These are phyloP conservation scores for Stegana nigrithorax DNA, from an alignment of 2,888 invertebrate species.

Conservation along the genomic window DNA sequence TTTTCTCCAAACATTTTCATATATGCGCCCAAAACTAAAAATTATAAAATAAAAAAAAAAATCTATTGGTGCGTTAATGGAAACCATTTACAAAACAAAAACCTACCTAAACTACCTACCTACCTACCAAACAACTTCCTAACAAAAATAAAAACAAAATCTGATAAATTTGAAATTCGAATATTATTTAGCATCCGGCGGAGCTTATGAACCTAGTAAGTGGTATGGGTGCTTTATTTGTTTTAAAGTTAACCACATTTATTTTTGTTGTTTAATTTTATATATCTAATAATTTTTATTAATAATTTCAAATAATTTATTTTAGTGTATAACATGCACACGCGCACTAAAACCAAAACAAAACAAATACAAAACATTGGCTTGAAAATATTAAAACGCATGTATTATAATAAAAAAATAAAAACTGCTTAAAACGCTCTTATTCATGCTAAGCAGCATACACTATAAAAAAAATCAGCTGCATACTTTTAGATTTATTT, in stretches of 20 bases:
- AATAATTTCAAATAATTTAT: conserved; percentile 6
- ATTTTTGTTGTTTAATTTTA: conserved; percentile 28
- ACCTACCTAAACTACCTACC: conserved; percentile 24
- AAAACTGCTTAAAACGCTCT: no score
- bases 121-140: conserved; percentile 28
- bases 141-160: conserved; percentile 32
- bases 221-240: conserved; percentile 69
- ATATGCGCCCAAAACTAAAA: no score
- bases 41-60: not conserved
- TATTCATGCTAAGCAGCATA: no score
- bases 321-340: not conserved
- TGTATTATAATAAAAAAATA: conserved; percentile 23
- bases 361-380: no score
- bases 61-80: conserved; percentile 24
- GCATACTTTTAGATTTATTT: no score
- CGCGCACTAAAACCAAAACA: conserved; percentile 18
- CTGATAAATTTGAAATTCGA: conserved; percentile 41
- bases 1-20: conserved; percentile 14
- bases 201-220: conserved; percentile 69
- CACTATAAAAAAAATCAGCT: no score
- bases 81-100: conserved; percentile 8
- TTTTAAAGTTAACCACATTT: conserved; percentile 43
- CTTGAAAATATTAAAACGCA: conserved; percentile 31
- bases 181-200: conserved; percentile 65
- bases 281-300: conserved; percentile 15